Conservation (phyloP, 1,140 invertebrate genomes). For the Penaeus chinensis region DNA sequence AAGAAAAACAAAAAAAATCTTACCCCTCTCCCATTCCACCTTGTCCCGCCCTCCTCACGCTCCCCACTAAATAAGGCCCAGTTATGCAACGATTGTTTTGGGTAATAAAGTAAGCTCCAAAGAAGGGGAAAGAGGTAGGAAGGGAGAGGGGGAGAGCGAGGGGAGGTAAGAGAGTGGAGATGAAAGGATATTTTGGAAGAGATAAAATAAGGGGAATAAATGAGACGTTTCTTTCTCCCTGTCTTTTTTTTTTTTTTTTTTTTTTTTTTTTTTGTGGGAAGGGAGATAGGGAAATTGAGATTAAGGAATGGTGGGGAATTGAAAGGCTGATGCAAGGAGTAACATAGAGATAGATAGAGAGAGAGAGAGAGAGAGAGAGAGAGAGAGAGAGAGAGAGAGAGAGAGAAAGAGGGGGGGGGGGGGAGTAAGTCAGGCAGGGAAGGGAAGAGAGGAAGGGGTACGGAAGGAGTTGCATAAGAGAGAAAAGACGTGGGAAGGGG, state of each 20-base stretch:
- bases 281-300: not conserved
- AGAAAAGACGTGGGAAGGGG: no score
- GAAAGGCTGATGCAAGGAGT: not conserved
- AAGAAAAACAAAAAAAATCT: no score
- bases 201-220: no score
- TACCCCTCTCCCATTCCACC: not conserved
- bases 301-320: not conserved
- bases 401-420: not conserved
- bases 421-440: not conserved
- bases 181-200: not conserved
- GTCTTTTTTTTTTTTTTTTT: no score
- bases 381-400: not conserved
- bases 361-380: not conserved
- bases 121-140: not conserved
- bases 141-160: not conserved
- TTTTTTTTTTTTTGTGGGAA: no score
- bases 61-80: no score
- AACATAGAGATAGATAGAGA: not conserved
- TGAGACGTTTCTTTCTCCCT: no score
- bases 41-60: not conserved
- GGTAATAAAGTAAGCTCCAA: no score
- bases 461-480: no score
- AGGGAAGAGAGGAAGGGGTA: not conserved
- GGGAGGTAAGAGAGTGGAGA: slow-evolving; percentile 1
- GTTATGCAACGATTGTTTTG: no score